Evolutionary conservation across 2,113 vertebrate species (phyloP).

Genomic region (Gnathonemus echidnorhynchus): DNA sequence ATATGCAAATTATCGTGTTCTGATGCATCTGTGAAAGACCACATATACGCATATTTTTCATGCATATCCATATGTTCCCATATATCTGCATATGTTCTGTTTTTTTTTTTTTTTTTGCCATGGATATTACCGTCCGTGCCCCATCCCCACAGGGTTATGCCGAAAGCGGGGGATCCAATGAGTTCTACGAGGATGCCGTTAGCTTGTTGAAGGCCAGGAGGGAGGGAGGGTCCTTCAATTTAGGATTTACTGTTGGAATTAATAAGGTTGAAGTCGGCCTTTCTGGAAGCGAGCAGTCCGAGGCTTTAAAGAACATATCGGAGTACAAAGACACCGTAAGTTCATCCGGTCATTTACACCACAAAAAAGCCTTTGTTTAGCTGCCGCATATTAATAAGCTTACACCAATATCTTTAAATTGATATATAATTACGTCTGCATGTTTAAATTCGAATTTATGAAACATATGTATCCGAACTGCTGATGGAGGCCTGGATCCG

Average conservation of each 20-base stretch:
- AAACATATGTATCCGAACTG: neutral
- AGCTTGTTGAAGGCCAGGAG: conserved; percentile 60
- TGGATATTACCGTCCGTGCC: neutral
- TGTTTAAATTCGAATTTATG: neutral
- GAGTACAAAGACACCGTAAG: conserved; percentile 62
- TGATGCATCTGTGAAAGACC: neutral
- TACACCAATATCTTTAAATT: neutral
- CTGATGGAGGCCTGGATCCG: neutral
- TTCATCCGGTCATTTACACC: neutral
- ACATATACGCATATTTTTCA: neutral
- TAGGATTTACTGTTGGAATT: conserved; percentile 44
- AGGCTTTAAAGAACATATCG: conserved; percentile 59
- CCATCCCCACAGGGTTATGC: conserved; percentile 67
- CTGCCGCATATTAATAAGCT: neutral
- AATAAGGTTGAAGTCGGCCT: rapidly evolving
- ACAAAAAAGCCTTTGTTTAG: neutral
- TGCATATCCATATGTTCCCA: neutral
- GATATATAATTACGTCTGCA: neutral
- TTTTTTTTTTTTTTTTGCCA: neutral
- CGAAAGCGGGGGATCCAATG: conserved; percentile 61
- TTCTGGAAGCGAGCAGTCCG: conserved; percentile 6
- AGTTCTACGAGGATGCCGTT: conserved; percentile 58
- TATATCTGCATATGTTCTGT: neutral
- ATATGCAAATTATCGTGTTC: neutral
- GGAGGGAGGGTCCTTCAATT: conserved; percentile 6